A percentile compares a stretch with the other conserved stretches of the same genome.
phyloP scores from a whole-genome alignment of 2,888 invertebrate genomes.

The Drosophila trichaetosa region DNA sequence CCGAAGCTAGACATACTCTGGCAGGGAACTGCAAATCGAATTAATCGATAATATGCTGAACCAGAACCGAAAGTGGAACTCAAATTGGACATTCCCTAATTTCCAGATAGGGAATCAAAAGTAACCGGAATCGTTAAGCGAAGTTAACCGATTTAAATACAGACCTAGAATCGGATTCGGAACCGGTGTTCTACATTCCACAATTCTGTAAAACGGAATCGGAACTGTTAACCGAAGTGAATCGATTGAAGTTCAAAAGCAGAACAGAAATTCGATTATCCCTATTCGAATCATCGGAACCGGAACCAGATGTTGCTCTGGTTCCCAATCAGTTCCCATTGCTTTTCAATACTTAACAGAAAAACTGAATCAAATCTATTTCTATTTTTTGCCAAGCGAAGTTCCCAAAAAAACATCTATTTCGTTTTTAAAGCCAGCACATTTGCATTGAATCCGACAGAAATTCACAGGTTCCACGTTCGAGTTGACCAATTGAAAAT shows the following conservation, averaged over 20 bases:
- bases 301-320: neutral
- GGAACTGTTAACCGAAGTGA: neutral
- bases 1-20: neutral
- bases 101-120: too few species aligned
- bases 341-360: neutral
- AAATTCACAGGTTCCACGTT: constrained; percentile 23
- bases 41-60: neutral
- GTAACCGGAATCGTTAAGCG: too few species aligned
- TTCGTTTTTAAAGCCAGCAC: constrained; percentile 1
- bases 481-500: constrained; percentile 73
- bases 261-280: too few species aligned
- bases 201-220: neutral
- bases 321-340: neutral
- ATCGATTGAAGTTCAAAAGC: neutral
- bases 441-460: neutral
- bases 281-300: too few species aligned
- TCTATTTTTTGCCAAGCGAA: neutral
- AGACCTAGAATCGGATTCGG: neutral
- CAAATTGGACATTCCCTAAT: neutral
- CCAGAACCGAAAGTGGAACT: neutral
- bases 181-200: neutral
- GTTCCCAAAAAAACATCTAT: neutral
- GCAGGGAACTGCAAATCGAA: neutral
- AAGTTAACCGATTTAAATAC: neutral
- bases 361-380: neutral